Evolutionary conservation across 30 jellyfish, hydroid and myxozoan genomes (phyloP), one percentile per base, ranked within the genome.

Genomic region (Turritopsis rubra): DNA sequence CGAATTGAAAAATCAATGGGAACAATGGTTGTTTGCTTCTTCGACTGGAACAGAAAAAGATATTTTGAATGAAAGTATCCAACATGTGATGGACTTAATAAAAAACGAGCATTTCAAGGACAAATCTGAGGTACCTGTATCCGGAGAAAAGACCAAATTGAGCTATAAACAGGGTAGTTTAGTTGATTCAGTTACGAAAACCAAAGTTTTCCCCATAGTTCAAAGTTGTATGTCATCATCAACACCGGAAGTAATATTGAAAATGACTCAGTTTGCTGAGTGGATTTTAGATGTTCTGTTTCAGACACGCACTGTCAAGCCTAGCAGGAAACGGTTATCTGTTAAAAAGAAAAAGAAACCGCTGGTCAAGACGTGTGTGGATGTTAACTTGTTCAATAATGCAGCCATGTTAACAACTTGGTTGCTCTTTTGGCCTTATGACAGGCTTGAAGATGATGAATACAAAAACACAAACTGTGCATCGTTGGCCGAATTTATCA

Each of bases 381-480:
- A 68, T 68, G 77, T 68, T 16, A 68, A 1, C 30, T 68, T 68
- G 77, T 68, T 68, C 77, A 68, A 68, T 68, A 68, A 1, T 68
- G 28, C 7, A n/a, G 77, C 77, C 77, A 68, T 68, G 77, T 27
- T 68, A 0, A 68, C 23, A 16, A 68, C 77, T 23, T 68, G 77
- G 31, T 68, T 68, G 77, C 77, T 68, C 23, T 68, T 68, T 68
- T 68, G 77, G 77, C 77, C 77, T 1, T 68, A 68, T 68, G 30
- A 68, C 21, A 27, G 16, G 17, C 77, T 8, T 8, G 60, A 41
- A 41, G 60, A 13, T 41, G 60, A 13, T n/a, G 22, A 60, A 60
- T 18, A 60, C 31, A 27, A 8, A n/a, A 27, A 27, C 1, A 68
- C 31, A 8, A 68, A 68, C 19, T 7, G 30, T 68, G 77, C 77